phyloP scores from a whole-genome alignment of 2,113 vertebrate species.

The Aegypius monachus region DNA sequence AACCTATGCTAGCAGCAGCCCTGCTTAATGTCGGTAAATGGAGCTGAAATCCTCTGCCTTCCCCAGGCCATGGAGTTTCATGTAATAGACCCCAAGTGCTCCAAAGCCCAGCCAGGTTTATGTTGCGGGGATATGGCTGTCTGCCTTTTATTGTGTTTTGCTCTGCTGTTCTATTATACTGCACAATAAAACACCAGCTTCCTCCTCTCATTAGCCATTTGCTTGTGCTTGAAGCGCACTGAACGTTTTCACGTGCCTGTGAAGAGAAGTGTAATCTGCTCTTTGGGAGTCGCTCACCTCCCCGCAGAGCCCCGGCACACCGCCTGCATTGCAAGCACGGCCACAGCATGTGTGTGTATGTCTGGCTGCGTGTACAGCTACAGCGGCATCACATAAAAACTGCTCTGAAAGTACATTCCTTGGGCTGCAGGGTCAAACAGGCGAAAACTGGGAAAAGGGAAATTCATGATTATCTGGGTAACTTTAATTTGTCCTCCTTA shows the following conservation, averaged over 20 bases:
- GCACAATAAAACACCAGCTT: conserved; percentile 33
- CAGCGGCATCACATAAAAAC: background rate
- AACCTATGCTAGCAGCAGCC: background rate
- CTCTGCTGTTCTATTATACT: background rate
- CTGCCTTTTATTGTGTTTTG: conserved; percentile 45
- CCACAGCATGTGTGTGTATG: background rate
- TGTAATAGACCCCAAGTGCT: conserved; percentile 34
- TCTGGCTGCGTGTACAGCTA: background rate
- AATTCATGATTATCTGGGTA: background rate
- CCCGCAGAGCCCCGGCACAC: background rate
- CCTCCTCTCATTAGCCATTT: conserved; percentile 27
- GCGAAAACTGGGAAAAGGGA: background rate
- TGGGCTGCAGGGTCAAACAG: background rate
- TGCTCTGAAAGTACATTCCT: background rate
- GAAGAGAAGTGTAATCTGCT: background rate
- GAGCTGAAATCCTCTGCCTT: conserved; percentile 33
- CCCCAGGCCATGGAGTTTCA: background rate
- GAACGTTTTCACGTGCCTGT: background rate
- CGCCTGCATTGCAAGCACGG: background rate
- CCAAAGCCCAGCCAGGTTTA: conserved; percentile 29
- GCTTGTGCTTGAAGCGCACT: background rate
- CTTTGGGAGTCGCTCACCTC: background rate
- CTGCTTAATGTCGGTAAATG: background rate
- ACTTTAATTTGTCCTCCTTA: background rate
- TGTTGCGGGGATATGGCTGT: background rate